phyloP scores from a whole-genome alignment of 1,140 invertebrate genomes.

The Calliopsis andreniformis region DNA sequence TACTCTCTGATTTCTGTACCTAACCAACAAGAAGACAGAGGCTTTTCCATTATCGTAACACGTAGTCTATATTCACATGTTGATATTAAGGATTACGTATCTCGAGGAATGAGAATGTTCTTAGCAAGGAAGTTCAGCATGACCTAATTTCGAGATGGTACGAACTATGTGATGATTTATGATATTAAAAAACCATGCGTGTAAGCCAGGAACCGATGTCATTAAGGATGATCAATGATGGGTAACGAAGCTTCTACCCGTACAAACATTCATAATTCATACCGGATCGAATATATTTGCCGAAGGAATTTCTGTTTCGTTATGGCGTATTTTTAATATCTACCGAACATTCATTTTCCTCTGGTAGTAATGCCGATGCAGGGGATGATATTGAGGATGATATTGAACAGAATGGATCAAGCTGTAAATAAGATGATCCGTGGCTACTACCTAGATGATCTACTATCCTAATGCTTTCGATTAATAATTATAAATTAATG shows the following conservation, averaged over 20 bases:
- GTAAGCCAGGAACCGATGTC: background rate
- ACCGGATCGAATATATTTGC: slow-evolving; percentile 9
- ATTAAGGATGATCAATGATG: slow-evolving; percentile 13
- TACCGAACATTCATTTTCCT: slow-evolving; percentile 5
- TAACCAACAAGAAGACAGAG: too few relatives aligned
- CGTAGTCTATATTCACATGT: too few relatives aligned
- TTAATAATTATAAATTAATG: slow-evolving; percentile 19
- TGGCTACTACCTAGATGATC: background rate
- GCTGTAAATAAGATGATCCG: slow-evolving; percentile 17
- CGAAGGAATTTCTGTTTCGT: background rate
- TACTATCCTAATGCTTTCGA: background rate
- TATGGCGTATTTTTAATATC: slow-evolving; percentile 11
- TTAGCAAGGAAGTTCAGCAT: background rate
- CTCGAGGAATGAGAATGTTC: background rate
- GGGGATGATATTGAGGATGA: slow-evolving; percentile 14
- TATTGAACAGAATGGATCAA: slow-evolving; percentile 1
- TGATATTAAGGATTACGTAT: background rate
- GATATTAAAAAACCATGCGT: background rate
- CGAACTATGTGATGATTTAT: slow-evolving; percentile 10
- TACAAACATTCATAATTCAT: slow-evolving; percentile 27
- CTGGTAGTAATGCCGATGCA: slow-evolving; percentile 1
- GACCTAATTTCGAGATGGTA: slow-evolving; percentile 3
- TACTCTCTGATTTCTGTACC: too few relatives aligned
- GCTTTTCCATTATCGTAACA: too few relatives aligned
- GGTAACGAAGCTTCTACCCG: background rate